Conservation (phyloP, 1,140 invertebrate genomes). For the Psilanteris sp. region DNA sequence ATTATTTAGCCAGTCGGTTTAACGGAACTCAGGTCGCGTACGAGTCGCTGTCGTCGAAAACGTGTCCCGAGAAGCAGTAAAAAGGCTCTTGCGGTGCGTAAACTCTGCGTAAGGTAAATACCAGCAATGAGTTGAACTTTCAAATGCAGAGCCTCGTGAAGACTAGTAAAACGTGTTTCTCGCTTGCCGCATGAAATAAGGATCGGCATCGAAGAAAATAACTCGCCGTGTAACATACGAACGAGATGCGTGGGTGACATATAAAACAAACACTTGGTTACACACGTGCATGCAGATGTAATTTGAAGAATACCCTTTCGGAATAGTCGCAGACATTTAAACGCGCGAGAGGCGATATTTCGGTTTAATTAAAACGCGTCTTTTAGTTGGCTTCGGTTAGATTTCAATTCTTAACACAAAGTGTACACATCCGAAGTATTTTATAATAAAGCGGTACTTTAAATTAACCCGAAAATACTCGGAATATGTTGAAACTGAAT, state of each 20-base stretch:
- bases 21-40: constrained; percentile 51
- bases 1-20: constrained; percentile 32
- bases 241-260: constrained; percentile 46
- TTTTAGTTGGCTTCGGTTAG: too few relatives aligned
- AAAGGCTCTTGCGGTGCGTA: constrained; percentile 35
- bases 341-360: too few relatives aligned
- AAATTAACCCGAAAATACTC: too few relatives aligned
- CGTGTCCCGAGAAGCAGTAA: constrained; percentile 32
- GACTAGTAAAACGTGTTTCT: constrained; percentile 62
- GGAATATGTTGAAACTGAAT: too few relatives aligned
- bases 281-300: constrained; percentile 16
- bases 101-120: constrained; percentile 57
- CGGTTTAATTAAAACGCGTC: too few relatives aligned
- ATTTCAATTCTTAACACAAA: too few relatives aligned
- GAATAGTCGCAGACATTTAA: too few relatives aligned
- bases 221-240: constrained; percentile 34
- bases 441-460: too few relatives aligned
- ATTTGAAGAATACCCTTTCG: constrained; percentile 11
- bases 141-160: constrained; percentile 40
- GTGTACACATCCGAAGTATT: too few relatives aligned
- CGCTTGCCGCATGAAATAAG: constrained; percentile 44
- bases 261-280: constrained; percentile 32
- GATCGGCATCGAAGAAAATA: constrained; percentile 32
- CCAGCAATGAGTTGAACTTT: constrained; percentile 46
- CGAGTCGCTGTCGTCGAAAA: constrained; percentile 33